Evolutionary conservation across 2,797 vertebrate genomes (phyloP).

Genomic region (Aldrovandia affinis): DNA sequence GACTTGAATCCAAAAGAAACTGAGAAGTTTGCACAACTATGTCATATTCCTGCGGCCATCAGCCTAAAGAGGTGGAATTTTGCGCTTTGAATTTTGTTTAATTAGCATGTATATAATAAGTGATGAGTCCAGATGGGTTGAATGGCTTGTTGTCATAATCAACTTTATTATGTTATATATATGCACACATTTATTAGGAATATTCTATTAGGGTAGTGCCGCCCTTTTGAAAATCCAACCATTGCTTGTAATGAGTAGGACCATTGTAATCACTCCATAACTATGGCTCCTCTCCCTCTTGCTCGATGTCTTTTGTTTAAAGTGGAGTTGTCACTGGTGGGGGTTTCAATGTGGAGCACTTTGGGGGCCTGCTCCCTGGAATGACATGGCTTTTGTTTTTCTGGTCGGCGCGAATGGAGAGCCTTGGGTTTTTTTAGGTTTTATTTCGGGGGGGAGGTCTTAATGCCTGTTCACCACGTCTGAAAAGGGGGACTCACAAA

Average conservation of each 20-base stretch:
- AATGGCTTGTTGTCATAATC: neutral
- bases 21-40: too few relatives aligned
- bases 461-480: constrained; percentile 8
- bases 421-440: constrained; percentile 8
- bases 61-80: too few relatives aligned
- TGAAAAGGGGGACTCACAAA: constrained; percentile 35
- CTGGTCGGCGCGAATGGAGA: constrained; percentile 24
- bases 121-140: too few relatives aligned
- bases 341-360: constrained; percentile 38
- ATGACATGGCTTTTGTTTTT: constrained; percentile 31
- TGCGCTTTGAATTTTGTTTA: too few relatives aligned
- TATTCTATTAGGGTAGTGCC: constrained; percentile 2
- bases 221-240: constrained; percentile 17
- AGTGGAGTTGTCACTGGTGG: constrained; percentile 35
- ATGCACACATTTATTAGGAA: constrained; percentile 12
- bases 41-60: too few relatives aligned
- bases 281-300: constrained; percentile 20
- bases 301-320: constrained; percentile 29
- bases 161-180: neutral
- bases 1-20: too few relatives aligned
- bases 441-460: too few relatives aligned
- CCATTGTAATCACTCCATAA: constrained; percentile 27
- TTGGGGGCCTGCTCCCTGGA: constrained; percentile 32
- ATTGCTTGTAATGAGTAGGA: constrained; percentile 32
- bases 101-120: too few relatives aligned